Base-by-base conservation (phyloP, 2,888 invertebrate genomes). In the Spisula solida region DNA sequence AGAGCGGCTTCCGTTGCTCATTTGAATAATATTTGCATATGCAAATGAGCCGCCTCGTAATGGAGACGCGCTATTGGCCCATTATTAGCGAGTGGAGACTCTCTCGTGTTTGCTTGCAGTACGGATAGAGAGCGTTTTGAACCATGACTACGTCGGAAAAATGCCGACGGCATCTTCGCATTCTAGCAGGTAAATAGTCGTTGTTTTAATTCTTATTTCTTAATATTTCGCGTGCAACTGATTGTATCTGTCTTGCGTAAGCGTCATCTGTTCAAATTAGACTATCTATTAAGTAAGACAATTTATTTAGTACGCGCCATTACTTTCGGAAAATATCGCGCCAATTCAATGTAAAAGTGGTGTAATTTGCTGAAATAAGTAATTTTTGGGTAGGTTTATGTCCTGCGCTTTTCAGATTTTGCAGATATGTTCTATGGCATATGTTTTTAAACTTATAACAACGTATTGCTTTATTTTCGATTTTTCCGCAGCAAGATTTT, bases 21-120 rank as follows among this genome's bases (percentile, higher is more conserved):
- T 85, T 79, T 85, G 79, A 55, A 78, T 86, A 78, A 20, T 16
- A 92, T 90, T 90, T 89, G 86, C 82, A 92, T 92, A 92, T 92
- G 85, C 75, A 88, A 92, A 92, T 92, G 81, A 88, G 88, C 78
- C 85, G 87, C 80, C 56, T 51, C 20, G 34, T 75, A 66, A 82
- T 79, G 75, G 48, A 70, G 48, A 47, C 84, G 86, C 86, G 89
- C 86, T 85, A 92, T 92, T 92, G 92, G 92, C 82, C 85, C 89
- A 82, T 66, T n/a, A 83, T 51, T 81, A n/a, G 70, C 85, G 70
- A 87, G 82, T 79, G 82, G 78, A 60, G 75, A 18, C 16, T 20
- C 25, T 75, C 34, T 16, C 31, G 75, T 34, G 34, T 31, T 34
- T 75, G 60, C 34, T 18, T n/a, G 16, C 83, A 41, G 56, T 47